Base-by-base conservation (phyloP, 1,140 invertebrate genomes). In the Monochamus saltuarius region DNA sequence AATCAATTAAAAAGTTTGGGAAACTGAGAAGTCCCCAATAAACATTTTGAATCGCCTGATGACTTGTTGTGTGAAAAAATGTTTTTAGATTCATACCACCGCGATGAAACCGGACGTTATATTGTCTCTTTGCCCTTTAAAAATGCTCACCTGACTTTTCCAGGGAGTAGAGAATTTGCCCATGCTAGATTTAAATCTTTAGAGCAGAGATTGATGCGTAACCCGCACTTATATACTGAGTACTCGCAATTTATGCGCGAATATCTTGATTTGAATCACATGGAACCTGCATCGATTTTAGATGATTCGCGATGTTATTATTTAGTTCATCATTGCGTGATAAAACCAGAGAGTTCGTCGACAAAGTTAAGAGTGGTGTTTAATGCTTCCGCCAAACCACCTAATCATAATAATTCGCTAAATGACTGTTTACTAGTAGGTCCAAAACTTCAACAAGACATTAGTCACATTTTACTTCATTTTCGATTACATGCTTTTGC, bases 401-500 rank as follows among this genome's bases (percentile, higher is more conserved):
- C 7, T n/a, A 38, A 38, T 43, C 39, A 67, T 29, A 43, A 65
- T 7, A 59, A 54, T 0, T 66, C 68, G 22, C 19, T 61, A 17
- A 61, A 61, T 50, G 55, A 57, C 14, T 17, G 13, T 13, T 38
- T 57, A 14, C 37, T 50, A 36, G 11, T 13, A 14, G 55, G 55
- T 19, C 55, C 34, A 13, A 60, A 60, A 37, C 52, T 56, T 29
- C 49, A 60, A 39, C 14, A 42, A 7, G 58, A 60, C 45, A 45
- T 56, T 19, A 7, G 11, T 7, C 2, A 64, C 19, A 67, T 78
- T 54, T 36, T 79, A 11, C 13, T 76, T 0, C 53, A 71, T 7
- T 81, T 80, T 63, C 58, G 77, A 17, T 61, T 62, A 8, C 67
- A 73, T 43, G 51, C 55, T 37, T 70, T 68, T 56, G 70, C 71